Conservation (phyloP, 1,140 invertebrate species). For the Cydia fagiglandana region DNA sequence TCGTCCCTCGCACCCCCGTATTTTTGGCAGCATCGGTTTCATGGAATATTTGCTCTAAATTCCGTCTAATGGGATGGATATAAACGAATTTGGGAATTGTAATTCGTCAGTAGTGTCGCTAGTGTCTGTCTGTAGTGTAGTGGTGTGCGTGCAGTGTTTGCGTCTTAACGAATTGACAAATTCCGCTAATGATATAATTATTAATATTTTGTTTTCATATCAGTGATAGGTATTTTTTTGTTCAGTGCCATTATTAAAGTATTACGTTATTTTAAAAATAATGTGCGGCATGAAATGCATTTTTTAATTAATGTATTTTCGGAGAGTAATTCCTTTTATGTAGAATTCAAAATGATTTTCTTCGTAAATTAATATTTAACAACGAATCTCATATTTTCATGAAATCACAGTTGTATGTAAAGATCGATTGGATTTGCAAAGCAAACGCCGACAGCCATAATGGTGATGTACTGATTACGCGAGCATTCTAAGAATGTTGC, state of each 20-base stretch:
- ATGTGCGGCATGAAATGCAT: constrained; percentile 75
- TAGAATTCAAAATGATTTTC: constrained; percentile 50
- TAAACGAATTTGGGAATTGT: background rate
- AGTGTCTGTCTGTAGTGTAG: constrained; percentile 27
- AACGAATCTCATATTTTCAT: constrained; percentile 67
- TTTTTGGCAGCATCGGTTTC: too few relatives aligned
- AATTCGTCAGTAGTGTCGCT: background rate
- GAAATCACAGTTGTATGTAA: constrained; percentile 44
- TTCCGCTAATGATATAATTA: constrained; percentile 42
- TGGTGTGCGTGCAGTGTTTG: constrained; percentile 50
- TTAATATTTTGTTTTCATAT: constrained; percentile 52
- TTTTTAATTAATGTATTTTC: constrained; percentile 56
- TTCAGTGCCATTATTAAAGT: constrained; percentile 74
- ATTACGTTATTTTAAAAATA: constrained; percentile 74
- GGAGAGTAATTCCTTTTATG: constrained; percentile 47
- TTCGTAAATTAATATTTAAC: constrained; percentile 45
- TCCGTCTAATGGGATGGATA: too few relatives aligned
- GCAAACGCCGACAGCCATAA: constrained; percentile 55
- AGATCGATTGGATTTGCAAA: constrained; percentile 62
- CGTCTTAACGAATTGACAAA: constrained; percentile 57
- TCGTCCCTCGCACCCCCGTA: too few relatives aligned
- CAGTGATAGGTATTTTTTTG: constrained; percentile 61
- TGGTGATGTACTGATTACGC: constrained; percentile 44
- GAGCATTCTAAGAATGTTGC: constrained; percentile 56
- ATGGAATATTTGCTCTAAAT: too few relatives aligned